Conservation (phyloP, 2,113 vertebrate species). For the Bubo scandiacus region DNA sequence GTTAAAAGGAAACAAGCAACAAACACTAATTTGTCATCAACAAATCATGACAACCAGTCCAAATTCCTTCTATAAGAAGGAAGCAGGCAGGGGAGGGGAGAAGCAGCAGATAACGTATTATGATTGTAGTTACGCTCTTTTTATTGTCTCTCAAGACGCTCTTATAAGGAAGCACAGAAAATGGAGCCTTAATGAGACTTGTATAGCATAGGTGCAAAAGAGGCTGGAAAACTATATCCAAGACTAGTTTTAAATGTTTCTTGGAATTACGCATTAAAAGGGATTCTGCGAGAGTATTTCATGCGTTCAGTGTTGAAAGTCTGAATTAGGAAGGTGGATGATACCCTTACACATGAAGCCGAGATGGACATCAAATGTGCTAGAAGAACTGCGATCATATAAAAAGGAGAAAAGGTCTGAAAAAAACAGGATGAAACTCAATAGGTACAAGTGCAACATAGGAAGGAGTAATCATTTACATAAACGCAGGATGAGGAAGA, state of each 20-base stretch:
- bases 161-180: not conserved
- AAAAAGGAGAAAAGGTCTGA: not conserved
- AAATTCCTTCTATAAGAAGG: not conserved
- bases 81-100: not conserved
- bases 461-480: constrained; percentile 34
- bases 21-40: not conserved
- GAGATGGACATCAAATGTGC: not conserved
- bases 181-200: not conserved
- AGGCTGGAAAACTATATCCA: not conserved
- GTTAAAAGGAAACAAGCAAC: not conserved
- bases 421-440: not conserved
- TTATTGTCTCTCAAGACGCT: not conserved
- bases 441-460: not conserved
- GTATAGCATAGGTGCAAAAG: not conserved
- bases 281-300: not conserved
- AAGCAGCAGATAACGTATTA: not conserved
- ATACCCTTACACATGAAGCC: not conserved
- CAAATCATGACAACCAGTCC: not conserved
- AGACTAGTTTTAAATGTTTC: not conserved
- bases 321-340: not conserved
- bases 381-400: not conserved
- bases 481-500: constrained; percentile 37
- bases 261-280: not conserved
- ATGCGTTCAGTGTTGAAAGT: not conserved
- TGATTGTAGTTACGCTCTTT: not conserved